Evolutionary conservation across 2,113 vertebrate species (phyloP).

Genomic region (Panthera leo): DNA sequence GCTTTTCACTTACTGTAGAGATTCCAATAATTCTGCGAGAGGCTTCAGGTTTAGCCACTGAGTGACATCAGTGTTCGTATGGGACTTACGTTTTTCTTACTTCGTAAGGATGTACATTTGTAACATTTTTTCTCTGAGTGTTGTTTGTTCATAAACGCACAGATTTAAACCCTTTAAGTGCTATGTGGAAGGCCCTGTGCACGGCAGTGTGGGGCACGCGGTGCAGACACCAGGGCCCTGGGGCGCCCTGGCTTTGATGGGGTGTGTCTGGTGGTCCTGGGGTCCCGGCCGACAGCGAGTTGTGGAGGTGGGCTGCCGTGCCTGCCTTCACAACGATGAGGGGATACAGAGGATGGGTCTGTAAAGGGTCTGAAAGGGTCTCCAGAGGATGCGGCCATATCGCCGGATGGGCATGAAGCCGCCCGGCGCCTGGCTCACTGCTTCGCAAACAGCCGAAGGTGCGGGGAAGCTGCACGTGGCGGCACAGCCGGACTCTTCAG

Average conservation of each 20-base stretch:
- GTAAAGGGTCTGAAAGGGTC: not conserved
- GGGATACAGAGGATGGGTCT: no score
- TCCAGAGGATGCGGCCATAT: fast-evolving
- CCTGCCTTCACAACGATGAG: not conserved
- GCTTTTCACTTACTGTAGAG: not conserved
- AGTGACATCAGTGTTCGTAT: not conserved
- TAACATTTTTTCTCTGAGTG: not conserved
- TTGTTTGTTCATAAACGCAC: not conserved
- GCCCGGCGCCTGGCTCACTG: fast-evolving
- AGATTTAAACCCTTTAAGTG: not conserved
- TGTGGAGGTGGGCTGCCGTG: not conserved
- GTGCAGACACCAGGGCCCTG: not conserved
- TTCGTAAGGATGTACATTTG: fast-evolving
- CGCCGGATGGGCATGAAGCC: not conserved
- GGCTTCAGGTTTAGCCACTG: not conserved
- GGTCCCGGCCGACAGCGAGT: not conserved
- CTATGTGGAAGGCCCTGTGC: not conserved
- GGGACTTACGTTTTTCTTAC: not conserved
- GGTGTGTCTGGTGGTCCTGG: not conserved
- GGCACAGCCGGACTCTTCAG: not conserved
- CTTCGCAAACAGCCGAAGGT: not conserved
- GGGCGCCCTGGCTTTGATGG: not conserved
- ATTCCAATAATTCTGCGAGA: no score
- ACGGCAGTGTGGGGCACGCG: no score
- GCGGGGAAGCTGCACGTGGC: not conserved